Percentiles rank a stretch among this genome's conserved stretches.
phyloP scores from a whole-genome alignment of 1,140 invertebrate genomes.

The Drosophila gunungcola region DNA sequence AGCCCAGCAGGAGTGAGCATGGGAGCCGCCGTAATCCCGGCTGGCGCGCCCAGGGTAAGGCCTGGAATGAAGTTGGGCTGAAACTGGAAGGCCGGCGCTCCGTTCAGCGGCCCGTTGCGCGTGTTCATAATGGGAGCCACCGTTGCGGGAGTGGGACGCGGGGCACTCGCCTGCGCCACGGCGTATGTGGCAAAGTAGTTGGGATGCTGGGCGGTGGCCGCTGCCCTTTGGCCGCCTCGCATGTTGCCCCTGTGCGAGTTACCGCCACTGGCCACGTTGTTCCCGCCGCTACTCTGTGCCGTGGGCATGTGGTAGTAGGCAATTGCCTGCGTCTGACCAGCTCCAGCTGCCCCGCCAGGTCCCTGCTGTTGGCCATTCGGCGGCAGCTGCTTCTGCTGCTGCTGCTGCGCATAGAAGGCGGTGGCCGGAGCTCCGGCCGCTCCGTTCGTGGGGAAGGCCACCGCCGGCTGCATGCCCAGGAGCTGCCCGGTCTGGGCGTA shows the following conservation, averaged over 20 bases:
- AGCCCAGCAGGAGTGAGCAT: conserved; percentile 40
- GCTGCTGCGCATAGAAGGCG: conserved; percentile 32
- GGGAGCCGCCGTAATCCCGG: conserved; percentile 28
- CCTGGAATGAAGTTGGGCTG: conserved; percentile 28
- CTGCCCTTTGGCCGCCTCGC: conserved; percentile 36
- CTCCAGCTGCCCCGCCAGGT: conserved; percentile 12
- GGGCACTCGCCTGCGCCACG: conserved; percentile 30
- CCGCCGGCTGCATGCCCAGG: conserved; percentile 51
- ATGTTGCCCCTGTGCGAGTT: conserved; percentile 46
- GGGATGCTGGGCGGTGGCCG: conserved; percentile 48
- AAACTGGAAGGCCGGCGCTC: conserved; percentile 45
- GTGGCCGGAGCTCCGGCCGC: conserved; percentile 20
- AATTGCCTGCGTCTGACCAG: conserved; percentile 28
- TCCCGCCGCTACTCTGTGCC: conserved; percentile 28
- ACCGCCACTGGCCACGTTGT: conserved; percentile 5
- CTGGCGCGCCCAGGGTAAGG: conserved; percentile 32
- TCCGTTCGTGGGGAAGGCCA: conserved; percentile 52
- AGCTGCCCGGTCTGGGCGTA: conserved; percentile 41
- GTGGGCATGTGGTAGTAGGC: conserved; percentile 35
- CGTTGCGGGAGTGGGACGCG: conserved; percentile 32
- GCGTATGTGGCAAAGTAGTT: conserved; percentile 46
- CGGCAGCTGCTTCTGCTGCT: conserved; percentile 48
- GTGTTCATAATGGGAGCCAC: conserved; percentile 57
- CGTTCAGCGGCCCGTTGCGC: conserved; percentile 48
- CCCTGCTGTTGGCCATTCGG: conserved; percentile 39